phyloP scores from a whole-genome alignment of 2,797 vertebrate species.

The Carapus acus region DNA sequence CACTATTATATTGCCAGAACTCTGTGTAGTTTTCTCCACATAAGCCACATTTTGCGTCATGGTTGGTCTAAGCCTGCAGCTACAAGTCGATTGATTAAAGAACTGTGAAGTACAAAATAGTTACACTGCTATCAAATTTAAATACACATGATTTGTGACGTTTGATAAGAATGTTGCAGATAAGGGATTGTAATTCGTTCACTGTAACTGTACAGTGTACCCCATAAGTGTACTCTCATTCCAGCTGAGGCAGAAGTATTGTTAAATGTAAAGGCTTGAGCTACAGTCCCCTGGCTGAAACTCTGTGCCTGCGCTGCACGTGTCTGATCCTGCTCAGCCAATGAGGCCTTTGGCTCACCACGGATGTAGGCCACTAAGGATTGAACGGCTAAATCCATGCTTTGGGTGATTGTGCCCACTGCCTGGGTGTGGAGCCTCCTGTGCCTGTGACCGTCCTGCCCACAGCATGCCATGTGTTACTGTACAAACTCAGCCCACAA shows the following conservation, averaged over 20 bases:
- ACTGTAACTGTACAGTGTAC: constrained; percentile 1
- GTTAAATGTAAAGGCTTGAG: constrained; percentile 28
- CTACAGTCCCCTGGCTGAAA: constrained; percentile 36
- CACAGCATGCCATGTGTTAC: constrained; percentile 7
- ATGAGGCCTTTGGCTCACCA: constrained; percentile 28
- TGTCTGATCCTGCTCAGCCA: constrained; percentile 38
- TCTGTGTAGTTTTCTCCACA: too few species aligned
- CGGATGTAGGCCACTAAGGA: constrained; percentile 42
- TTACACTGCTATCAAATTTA: too few species aligned
- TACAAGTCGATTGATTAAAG: too few species aligned
- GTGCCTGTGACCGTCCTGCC: constrained; percentile 8
- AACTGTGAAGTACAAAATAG: too few species aligned
- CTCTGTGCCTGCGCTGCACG: constrained; percentile 25
- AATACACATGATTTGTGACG: too few species aligned
- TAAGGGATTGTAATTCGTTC: not conserved
- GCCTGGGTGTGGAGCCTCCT: constrained; percentile 28
- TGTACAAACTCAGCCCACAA: constrained; percentile 3
- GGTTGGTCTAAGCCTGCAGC: too few species aligned
- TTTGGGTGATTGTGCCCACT: constrained; percentile 36
- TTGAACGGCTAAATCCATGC: constrained; percentile 50
- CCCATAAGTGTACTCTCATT: constrained; percentile 15
- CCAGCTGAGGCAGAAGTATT: constrained; percentile 6
- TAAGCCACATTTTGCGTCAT: too few species aligned
- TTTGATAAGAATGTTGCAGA: not conserved
- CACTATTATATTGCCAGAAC: too few species aligned